Base-by-base conservation (phyloP, 2,888 invertebrate genomes). In the Eristalis arbustorum region DNA sequence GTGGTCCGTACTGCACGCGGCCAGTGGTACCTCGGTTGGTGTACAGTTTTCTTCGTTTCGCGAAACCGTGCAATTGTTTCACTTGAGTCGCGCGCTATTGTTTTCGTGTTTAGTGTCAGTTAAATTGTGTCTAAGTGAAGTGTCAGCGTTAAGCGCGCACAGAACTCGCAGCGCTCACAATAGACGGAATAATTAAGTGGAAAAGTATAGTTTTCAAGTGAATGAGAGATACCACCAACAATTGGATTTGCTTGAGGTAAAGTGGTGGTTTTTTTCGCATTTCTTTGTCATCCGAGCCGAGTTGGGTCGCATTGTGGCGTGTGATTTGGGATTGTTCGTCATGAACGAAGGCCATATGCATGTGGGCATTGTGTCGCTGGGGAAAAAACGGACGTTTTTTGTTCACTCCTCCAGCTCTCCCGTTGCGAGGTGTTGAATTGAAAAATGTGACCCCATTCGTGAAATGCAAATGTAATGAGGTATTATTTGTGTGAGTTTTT, bases 131-230 rank as follows among this genome's bases (percentile, higher is more conserved):
- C 67, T 67, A 75, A 77, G 85, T 82, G 71, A 78, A 87, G 82
- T 87, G 82, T 82, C 78, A 75, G 82, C 74, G 63, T 18, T 49
- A 49, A 49, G 18, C 49, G 49, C 49, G 49, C 49, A 8, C 49
- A 49, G 49, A 49, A 49, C 49, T 18, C 49, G 13, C 63, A n/a
- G 18, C 31, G 42, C 34, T 11, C 28, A 72, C 68, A 69, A 78
- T 64, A 80, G 71, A 74, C 49, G 68, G 23, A 77, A 85, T 85
- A 82, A 82, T 82, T 85, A 82, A 85, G 85, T 82, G 85, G 56
- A 77, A 80, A 81, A 62, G 63, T 64, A 74, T 67, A 22, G 34
- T 49, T 75, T 74, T 74, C 49, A 25, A 64, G 78, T 73, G 82
- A 78, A 78, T 85, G 73, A 67, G 73, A 77, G 68, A 77, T 69